Base-by-base conservation (phyloP, 2,113 vertebrate genomes). In the Heliornis fulica region DNA sequence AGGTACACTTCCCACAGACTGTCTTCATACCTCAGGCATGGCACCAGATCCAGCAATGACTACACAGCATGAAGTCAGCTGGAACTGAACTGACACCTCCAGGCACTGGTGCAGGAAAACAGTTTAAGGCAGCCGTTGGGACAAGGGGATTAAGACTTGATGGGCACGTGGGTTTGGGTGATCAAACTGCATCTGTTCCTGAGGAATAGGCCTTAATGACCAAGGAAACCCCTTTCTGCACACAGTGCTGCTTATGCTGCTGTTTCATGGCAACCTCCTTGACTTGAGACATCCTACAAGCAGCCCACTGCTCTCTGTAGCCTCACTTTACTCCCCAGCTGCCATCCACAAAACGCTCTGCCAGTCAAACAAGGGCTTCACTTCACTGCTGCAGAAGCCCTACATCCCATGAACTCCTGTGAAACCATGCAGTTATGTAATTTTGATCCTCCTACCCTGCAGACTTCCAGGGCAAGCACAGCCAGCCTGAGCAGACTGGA, bases 401-500 rank as follows among this genome's bases (percentile, higher is more conserved):
- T 38, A 3, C 6, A 15, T 21, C 56, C 43, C 59, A 50, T 21
- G 10, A 53, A 8, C 20, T 59, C 31, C 38, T 18, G 6, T 50
- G 34, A 40, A 86, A 80, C 77, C 63, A 80, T 21, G 25, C 25
- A 94, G 89, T 53, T 68, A 45, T 2, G 29, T 38, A 75, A 25
- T 53, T 43, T 8, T 46, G 46, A n/a, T 72, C 31, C 81, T 56
- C 98, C 98, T 98, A 99, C 99, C 99, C 98, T 98, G 95, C 98
- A 99, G 76, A 98, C 92, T 90, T 98, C 95, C 26, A 99, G 96
- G 1, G 99, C 98, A 0, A 99, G 98, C 89, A 99, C 97, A 15
- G 99, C 98, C 10, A 99, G 98, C 59, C 98, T 97, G 64, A 99
- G 97, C 54, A 99, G 98, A 75, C 98, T 99, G 40, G 99, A 98